Evolutionary conservation across 1,140 invertebrate species (phyloP).

Genomic region (Monochamus saltuarius): DNA sequence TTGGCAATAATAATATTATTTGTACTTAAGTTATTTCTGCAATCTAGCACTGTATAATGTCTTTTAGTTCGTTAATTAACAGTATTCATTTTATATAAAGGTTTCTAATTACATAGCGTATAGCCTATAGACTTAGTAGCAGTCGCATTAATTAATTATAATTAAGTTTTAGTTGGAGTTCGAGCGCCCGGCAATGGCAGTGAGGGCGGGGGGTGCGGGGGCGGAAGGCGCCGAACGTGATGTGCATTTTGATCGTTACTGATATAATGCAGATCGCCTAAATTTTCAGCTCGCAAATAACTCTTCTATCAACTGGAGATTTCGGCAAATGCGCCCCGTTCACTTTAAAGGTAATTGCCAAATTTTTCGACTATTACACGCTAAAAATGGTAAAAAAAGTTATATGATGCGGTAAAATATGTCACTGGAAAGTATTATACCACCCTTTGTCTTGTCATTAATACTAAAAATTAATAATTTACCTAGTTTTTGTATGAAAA

Average conservation of each 20-base stretch:
- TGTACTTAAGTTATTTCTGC: conserved; percentile 50
- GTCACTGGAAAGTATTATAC: too few relatives aligned
- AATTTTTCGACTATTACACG: too few relatives aligned
- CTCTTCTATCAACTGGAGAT: too few relatives aligned
- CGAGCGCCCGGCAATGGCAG: conserved; percentile 31
- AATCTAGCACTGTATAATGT: conserved; percentile 55
- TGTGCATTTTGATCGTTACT: conserved; percentile 20
- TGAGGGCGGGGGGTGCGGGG: conserved; percentile 3
- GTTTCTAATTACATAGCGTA: conserved; percentile 61
- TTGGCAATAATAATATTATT: conserved; percentile 35
- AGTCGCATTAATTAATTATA: conserved; percentile 75
- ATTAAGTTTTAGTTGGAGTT: conserved; percentile 76
- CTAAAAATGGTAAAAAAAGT: too few relatives aligned
- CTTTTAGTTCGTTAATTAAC: conserved; percentile 62
- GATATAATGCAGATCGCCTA: conserved; percentile 22
- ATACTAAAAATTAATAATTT: too few relatives aligned
- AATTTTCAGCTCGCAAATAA: conserved; percentile 8
- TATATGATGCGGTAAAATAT: too few relatives aligned
- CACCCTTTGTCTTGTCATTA: too few relatives aligned
- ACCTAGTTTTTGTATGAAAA: too few relatives aligned
- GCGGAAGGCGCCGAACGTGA: conserved; percentile 21
- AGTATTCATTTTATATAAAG: conserved; percentile 63
- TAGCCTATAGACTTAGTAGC: conserved; percentile 55
- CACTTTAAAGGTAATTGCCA: too few relatives aligned
- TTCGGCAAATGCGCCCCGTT: too few relatives aligned